These are phyloP conservation scores for Pseudomugil tenellus DNA, from an alignment of 2,797 vertebrate species.

Conservation along the genomic window DNA sequence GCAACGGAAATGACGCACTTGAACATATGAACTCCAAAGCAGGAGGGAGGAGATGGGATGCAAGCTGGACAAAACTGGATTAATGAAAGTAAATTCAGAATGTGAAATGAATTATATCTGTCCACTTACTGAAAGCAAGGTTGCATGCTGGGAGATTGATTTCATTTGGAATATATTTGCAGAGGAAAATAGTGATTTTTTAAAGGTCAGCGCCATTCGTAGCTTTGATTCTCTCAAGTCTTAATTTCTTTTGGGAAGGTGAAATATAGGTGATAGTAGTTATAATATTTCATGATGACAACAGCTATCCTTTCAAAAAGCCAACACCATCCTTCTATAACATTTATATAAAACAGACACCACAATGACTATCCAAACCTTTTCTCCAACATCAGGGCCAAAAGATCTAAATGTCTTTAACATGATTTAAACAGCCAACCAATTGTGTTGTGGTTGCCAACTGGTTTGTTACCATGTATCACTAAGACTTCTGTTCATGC, in stretches of 20 bases:
- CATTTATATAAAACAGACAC: no score
- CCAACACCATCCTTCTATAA: no score
- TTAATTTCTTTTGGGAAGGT: neutral
- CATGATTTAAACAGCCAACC: no score
- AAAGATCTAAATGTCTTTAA: no score
- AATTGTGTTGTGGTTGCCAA: no score
- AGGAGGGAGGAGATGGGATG: slow-evolving; percentile 13
- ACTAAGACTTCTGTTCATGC: no score
- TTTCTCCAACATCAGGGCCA: no score
- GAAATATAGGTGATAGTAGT: neutral
- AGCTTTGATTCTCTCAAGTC: neutral
- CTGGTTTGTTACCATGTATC: no score
- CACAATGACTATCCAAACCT: no score
- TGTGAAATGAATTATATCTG: slow-evolving; percentile 3
- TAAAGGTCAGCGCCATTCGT: neutral
- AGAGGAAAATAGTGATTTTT: neutral
- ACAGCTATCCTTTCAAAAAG: no score
- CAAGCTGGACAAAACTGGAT: neutral
- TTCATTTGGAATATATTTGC: neutral
- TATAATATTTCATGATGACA: no score
- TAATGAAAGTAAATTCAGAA: neutral
- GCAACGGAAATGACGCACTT: slow-evolving; percentile 31
- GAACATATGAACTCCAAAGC: slow-evolving; percentile 5
- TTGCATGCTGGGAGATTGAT: neutral
- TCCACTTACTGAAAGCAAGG: neutral